phyloP scores from a whole-genome alignment of 2,888 invertebrate species.

The Spodoptera littoralis region DNA sequence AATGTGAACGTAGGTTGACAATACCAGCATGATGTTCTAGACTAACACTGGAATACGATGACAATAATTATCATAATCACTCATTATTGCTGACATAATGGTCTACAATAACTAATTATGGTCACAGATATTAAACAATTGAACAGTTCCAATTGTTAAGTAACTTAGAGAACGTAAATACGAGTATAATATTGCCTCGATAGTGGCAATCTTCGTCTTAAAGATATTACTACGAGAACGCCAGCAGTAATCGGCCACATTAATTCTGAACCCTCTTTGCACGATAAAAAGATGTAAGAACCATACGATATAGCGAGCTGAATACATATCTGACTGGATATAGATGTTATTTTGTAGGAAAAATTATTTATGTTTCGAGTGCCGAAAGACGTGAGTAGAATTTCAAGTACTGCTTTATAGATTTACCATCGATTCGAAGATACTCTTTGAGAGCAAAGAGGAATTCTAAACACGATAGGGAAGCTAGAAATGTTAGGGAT shows the following conservation, averaged over 20 bases:
- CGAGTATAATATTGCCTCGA: too few species aligned
- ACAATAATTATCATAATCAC: too few species aligned
- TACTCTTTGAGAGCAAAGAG: slow-evolving; percentile 20
- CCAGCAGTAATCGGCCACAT: slow-evolving; percentile 54
- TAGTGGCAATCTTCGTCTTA: slow-evolving; percentile 52
- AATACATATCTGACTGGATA: slow-evolving; percentile 40
- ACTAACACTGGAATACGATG: too few species aligned
- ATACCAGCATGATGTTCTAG: too few species aligned
- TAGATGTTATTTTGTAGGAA: slow-evolving; percentile 49
- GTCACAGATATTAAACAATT: too few species aligned
- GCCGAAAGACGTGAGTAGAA: slow-evolving; percentile 36
- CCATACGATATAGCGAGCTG: slow-evolving; percentile 35
- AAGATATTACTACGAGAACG: slow-evolving; percentile 71
- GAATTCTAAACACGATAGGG: slow-evolving; percentile 13
- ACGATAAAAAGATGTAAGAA: slow-evolving; percentile 43
- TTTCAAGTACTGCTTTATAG: slow-evolving; percentile 33
- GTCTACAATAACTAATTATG: too few species aligned
- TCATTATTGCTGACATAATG: too few species aligned
- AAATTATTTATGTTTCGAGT: slow-evolving; percentile 51
- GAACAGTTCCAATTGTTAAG: too few species aligned
- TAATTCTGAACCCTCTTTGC: slow-evolving; percentile 31
- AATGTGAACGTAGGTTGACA: too few species aligned
- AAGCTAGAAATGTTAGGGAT: not conserved
- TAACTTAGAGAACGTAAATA: too few species aligned
- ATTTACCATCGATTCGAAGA: slow-evolving; percentile 45